Base-by-base conservation (phyloP, 2,888 invertebrate genomes). In the Campopleginae sp. region DNA sequence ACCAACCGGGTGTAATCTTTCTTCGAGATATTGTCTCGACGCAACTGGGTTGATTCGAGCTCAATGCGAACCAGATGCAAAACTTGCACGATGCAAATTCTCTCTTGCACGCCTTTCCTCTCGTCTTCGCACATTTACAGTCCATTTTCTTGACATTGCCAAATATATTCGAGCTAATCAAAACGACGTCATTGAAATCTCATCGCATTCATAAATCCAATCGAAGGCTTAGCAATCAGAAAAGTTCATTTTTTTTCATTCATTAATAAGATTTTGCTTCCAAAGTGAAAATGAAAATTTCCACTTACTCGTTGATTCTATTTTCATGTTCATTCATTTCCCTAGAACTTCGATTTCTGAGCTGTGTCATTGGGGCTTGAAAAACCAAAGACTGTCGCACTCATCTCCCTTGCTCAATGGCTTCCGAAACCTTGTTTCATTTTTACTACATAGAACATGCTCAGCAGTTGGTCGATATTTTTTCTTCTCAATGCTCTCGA, bases 41-140 rank as follows among this genome's bases (percentile, higher is more conserved):
- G 58, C 80, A 80, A 79, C 82, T 75, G 85, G 80, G 83, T 87
- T 87, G 82, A 83, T 82, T 86, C 84, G 83, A 87, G 84, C 75
- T 87, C 87, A 85, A 87, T 86, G 85, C 77, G 68, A 87, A 87
- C 86, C 86, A 87, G 74, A 80, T 82, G 82, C 23, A 77, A 74
- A 82, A 75, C 54, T 33, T 33, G 23, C 48, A 65, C 76, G 46
- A 19, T 19, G 75, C 65, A 63, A 54, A 44, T 23, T 51, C 14
- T 54, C 48, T 31, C 54, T 44, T 2, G 14, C 58, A 54, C 23
- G 54, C 44, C 8, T 54, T 46, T 4, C 54, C 33, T 71, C 23
- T 3, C 80, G 79, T 19, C 80, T 63, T 68, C 12, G 19, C 8
- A 17, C 12, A 44, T 66, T 44, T 6, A 17, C 58, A 2, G 7